Percentiles rank a stretch among this genome's conserved stretches.
phyloP scores from a whole-genome alignment of 2,113 vertebrate genomes.

The Thomomys bottae region DNA sequence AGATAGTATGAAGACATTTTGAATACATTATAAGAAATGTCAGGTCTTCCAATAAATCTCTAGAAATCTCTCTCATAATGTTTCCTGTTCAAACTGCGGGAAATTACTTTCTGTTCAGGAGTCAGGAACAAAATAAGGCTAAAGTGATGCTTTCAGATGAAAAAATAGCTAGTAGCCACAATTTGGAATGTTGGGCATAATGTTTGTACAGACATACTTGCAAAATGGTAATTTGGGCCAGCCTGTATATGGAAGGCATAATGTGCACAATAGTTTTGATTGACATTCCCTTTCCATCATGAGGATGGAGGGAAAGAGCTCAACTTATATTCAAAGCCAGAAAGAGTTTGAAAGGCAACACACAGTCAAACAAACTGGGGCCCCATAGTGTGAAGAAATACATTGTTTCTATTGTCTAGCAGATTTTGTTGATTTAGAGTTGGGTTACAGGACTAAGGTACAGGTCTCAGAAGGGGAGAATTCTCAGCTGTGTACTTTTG shows the following conservation, averaged over 20 bases:
- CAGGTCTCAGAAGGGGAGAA: neutral
- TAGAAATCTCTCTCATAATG: conserved; percentile 13
- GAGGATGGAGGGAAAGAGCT: neutral
- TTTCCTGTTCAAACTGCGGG: neutral
- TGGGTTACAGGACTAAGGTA: neutral
- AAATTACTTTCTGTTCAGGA: conserved; percentile 49
- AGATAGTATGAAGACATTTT: conserved; percentile 13
- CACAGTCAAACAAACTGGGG: neutral
- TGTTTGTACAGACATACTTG: neutral
- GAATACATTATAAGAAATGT: conserved; percentile 11
- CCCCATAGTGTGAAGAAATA: neutral
- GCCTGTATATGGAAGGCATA: neutral
- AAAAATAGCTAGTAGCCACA: neutral
- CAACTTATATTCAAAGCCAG: neutral
- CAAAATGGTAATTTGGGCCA: neutral
- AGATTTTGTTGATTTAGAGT: neutral
- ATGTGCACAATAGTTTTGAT: neutral
- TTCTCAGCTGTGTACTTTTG: conserved; percentile 20
- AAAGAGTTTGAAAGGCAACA: neutral
- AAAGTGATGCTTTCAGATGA: conserved; percentile 6
- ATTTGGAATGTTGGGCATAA: neutral
- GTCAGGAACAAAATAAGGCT: neutral
- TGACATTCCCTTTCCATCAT: neutral
- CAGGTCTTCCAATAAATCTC: conserved; percentile 32
- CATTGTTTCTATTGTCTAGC: neutral